Evolutionary conservation across 2,113 vertebrate genomes (phyloP).

Genomic region (Lophius piscatorius): DNA sequence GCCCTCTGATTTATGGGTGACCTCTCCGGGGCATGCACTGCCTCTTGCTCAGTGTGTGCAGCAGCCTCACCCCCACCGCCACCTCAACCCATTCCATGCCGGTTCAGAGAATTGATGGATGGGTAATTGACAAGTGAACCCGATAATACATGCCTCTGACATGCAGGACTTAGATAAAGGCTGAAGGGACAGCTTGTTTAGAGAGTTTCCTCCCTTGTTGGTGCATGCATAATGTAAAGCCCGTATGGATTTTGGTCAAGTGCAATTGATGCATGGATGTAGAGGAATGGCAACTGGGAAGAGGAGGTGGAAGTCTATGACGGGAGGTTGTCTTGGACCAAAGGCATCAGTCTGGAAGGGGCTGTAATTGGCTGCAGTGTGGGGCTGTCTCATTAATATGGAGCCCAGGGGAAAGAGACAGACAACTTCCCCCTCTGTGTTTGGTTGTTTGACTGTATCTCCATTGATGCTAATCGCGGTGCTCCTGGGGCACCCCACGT

Average conservation of each 20-base stretch:
- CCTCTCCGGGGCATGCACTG: not conserved
- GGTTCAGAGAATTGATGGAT: slow-evolving; percentile 9
- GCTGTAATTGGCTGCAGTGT: slow-evolving; percentile 81
- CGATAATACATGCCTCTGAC: slow-evolving; percentile 24
- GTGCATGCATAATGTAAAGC: slow-evolving; percentile 31
- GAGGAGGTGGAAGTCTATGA: slow-evolving; percentile 33
- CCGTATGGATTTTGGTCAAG: slow-evolving; percentile 49
- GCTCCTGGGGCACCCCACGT: slow-evolving; percentile 62
- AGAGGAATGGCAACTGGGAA: slow-evolving; percentile 37
- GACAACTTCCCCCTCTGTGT: slow-evolving; percentile 75
- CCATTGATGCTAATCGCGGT: slow-evolving; percentile 77
- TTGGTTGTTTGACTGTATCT: slow-evolving; percentile 79
- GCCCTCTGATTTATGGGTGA: not conserved
- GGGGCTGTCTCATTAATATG: slow-evolving; percentile 79
- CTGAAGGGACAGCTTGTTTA: not conserved
- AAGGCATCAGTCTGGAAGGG: slow-evolving; percentile 79
- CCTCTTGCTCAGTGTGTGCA: not conserved
- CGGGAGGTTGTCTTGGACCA: slow-evolving; percentile 69
- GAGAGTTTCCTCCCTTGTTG: no score
- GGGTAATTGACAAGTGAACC: slow-evolving; percentile 11
- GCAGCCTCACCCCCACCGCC: not conserved
- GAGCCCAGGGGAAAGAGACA: slow-evolving; percentile 80
- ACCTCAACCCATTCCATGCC: not conserved
- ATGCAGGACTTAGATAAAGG: no score
- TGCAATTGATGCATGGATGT: slow-evolving; percentile 55